Conservation (phyloP, 2,113 vertebrate species). For the Forbesichthys agassizii region DNA sequence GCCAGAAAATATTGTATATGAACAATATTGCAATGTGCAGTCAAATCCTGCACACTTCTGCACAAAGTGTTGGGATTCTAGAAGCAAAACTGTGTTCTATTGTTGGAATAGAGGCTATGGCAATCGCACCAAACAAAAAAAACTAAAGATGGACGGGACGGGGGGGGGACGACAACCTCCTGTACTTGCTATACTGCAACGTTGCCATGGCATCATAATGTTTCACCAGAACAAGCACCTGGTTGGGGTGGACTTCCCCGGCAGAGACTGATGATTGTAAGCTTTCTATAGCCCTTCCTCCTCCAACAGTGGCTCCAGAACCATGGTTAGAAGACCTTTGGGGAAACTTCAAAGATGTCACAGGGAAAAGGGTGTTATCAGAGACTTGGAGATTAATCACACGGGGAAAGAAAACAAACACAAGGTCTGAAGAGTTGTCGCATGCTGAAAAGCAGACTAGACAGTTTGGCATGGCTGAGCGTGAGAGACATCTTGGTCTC, state of each 20-base stretch:
- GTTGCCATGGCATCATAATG: neutral
- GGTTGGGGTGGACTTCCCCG: neutral
- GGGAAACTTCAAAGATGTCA: slow-evolving; percentile 41
- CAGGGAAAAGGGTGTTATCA: neutral
- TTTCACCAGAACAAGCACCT: slow-evolving; percentile 13
- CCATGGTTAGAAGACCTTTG: neutral
- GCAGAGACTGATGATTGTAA: slow-evolving; percentile 10
- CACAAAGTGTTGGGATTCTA: slow-evolving; percentile 7
- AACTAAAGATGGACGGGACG: too few species aligned
- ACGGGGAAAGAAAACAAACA: neutral
- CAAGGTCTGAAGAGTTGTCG: neutral
- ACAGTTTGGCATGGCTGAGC: too few species aligned
- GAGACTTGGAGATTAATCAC: neutral
- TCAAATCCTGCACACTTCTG: neutral
- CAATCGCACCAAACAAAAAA: slow-evolving; percentile 2
- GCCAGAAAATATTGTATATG: too few species aligned
- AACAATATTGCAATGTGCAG: too few species aligned
- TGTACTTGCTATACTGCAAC: slow-evolving; percentile 13
- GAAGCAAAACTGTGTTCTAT: slow-evolving; percentile 7
- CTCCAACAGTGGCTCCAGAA: slow-evolving; percentile 3
- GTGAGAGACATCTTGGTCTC: too few species aligned
- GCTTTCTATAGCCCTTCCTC: neutral
- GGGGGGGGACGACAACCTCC: too few species aligned
- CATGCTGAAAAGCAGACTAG: neutral
- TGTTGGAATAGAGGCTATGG: neutral